phyloP scores from a whole-genome alignment of 2,113 vertebrate genomes.

The Lophotis ruficrista region DNA sequence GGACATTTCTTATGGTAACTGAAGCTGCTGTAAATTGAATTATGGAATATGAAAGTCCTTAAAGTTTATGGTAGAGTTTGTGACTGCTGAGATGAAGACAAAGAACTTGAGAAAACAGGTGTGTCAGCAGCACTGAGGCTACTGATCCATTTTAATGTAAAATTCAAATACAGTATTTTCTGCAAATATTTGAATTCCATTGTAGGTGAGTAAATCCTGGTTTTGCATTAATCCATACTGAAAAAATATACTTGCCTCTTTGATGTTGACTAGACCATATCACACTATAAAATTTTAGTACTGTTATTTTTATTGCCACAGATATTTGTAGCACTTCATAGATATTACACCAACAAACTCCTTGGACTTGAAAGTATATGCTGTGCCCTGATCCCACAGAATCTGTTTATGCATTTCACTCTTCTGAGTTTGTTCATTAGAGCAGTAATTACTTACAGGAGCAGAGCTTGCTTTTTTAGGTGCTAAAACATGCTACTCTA shows the following conservation, averaged over 20 bases:
- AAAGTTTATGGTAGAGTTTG: constrained; percentile 3
- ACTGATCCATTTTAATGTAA: neutral
- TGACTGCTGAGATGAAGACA: constrained; percentile 6
- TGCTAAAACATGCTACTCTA: neutral
- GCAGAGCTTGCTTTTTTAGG: constrained; percentile 10
- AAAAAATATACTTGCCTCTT: neutral
- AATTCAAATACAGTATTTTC: constrained; percentile 1
- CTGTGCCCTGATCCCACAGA: neutral
- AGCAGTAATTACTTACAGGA: constrained; percentile 34
- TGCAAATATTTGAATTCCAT: neutral
- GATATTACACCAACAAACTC: neutral
- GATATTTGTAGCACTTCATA: neutral
- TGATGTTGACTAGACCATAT: neutral
- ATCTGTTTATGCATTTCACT: neutral
- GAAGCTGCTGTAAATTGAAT: constrained; percentile 10
- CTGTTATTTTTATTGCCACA: neutral
- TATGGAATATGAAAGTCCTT: constrained; percentile 1
- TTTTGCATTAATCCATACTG: neutral
- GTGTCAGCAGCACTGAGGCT: neutral
- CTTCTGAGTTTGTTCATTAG: constrained; percentile 23
- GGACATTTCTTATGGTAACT: neutral
- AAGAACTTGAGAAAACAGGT: neutral
- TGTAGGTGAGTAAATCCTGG: neutral
- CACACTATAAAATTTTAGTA: neutral
- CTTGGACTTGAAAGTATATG: neutral